A percentile compares a stretch with the other conserved stretches of the same genome.
Evolutionary conservation across 2,797 vertebrate species (phyloP).

Genomic region (Hippocampus kuda): DNA sequence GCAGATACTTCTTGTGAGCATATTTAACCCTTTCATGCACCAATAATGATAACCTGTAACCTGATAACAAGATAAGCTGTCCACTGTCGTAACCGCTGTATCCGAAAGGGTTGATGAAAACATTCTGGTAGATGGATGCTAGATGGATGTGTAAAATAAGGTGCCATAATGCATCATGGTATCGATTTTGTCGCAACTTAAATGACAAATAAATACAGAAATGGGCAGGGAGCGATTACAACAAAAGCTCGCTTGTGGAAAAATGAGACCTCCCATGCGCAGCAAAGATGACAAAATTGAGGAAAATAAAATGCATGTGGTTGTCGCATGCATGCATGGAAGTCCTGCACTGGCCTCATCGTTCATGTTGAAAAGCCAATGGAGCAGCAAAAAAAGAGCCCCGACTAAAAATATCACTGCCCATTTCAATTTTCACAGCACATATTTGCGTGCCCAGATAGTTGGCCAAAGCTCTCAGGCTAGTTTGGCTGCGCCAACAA

Average conservation of each 20-base stretch:
- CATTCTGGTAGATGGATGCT: neutral
- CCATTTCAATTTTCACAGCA: slow-evolving; percentile 43
- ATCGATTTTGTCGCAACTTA: neutral
- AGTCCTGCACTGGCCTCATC: slow-evolving; percentile 32
- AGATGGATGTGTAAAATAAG: neutral
- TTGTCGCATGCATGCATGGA: slow-evolving; percentile 23
- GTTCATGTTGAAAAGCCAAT: slow-evolving; percentile 31
- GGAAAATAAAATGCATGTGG: slow-evolving; percentile 31
- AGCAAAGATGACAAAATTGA: slow-evolving; percentile 28
- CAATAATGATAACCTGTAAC: too few species aligned
- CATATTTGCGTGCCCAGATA: slow-evolving; percentile 32
- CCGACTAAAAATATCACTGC: slow-evolving; percentile 33
- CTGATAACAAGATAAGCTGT: too few species aligned
- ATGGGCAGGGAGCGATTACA: neutral
- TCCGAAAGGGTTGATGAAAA: neutral
- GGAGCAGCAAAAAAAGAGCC: slow-evolving; percentile 35
- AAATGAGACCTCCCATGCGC: slow-evolving; percentile 10
- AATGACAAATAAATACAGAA: neutral
- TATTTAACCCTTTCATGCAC: too few species aligned
- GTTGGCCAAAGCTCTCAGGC: slow-evolving; percentile 5
- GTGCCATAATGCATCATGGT: neutral
- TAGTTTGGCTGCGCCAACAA: slow-evolving; percentile 10
- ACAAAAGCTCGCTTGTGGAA: slow-evolving; percentile 16
- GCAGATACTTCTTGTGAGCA: too few species aligned
- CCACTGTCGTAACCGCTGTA: too few species aligned